A percentile compares a stretch with the other conserved stretches of the same genome.
Conservation (phyloP, 2,113 vertebrate species). For the Pardalotus punctatus region DNA sequence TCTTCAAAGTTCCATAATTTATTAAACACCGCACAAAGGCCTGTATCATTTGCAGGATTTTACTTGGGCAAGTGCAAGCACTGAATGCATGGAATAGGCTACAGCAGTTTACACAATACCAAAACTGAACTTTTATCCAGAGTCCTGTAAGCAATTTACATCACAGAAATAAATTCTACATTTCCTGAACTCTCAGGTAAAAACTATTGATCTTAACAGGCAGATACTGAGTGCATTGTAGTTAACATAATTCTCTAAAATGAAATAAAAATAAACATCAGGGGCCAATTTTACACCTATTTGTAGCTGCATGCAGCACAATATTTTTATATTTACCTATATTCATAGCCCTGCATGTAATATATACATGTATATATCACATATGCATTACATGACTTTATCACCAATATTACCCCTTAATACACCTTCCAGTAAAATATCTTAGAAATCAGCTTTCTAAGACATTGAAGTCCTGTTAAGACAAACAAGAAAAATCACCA, state of each 20-base stretch:
- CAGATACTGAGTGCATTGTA: not conserved
- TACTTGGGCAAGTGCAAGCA: not conserved
- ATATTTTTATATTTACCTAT: not conserved
- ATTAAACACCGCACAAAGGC: conserved; percentile 57
- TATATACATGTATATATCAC: not conserved
- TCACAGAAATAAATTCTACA: not conserved
- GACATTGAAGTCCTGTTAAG: not conserved
- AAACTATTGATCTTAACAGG: not conserved
- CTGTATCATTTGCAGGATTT: not conserved
- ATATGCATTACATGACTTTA: not conserved
- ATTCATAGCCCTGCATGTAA: not conserved
- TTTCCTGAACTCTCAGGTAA: not conserved
- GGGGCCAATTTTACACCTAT: rapidly evolving
- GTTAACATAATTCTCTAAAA: not conserved
- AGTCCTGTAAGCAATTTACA: not conserved
- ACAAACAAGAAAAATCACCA: not conserved
- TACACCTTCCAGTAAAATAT: not conserved
- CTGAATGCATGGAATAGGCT: not conserved
- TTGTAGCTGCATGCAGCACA: not conserved
- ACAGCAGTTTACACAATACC: not conserved
- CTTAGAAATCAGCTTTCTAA: not conserved
- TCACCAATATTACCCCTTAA: not conserved
- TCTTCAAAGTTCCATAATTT: conserved; percentile 74
- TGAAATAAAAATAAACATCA: not conserved
- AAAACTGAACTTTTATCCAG: not conserved